These are phyloP conservation scores for Ctenochaetus hawaiiensis DNA, from an alignment of 2,797 vertebrate species.

Conservation along the genomic window DNA sequence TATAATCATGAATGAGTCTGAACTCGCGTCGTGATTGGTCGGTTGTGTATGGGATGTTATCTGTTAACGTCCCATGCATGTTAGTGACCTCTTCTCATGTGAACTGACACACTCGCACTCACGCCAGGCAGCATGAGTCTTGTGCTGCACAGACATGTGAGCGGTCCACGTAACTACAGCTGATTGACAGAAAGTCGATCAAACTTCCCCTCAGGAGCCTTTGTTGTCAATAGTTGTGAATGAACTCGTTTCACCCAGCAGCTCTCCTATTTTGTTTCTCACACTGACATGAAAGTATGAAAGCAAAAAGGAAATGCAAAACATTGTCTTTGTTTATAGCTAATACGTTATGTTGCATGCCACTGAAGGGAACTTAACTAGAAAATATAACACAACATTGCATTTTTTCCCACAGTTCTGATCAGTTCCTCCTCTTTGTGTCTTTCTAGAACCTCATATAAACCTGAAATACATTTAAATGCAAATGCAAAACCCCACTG, in stretches of 20 bases:
- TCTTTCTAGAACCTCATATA: not conserved
- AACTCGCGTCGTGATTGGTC: constrained; percentile 30
- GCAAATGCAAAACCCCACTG: too few relatives aligned
- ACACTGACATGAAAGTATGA: not conserved
- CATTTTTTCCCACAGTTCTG: not conserved
- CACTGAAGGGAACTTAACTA: not conserved
- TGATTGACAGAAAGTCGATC: constrained; percentile 76
- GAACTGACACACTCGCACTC: constrained; percentile 43
- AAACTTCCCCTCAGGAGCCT: constrained; percentile 64
- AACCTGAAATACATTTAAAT: not conserved
- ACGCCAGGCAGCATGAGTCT: constrained; percentile 35
- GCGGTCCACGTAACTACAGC: constrained; percentile 61
- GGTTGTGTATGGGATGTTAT: constrained; percentile 38
- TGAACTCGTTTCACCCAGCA: constrained; percentile 60
- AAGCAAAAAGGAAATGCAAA: not conserved
- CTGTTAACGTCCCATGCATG: constrained; percentile 23
- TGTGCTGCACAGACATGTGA: constrained; percentile 68
- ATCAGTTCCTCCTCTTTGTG: not conserved
- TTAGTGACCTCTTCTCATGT: constrained; percentile 53
- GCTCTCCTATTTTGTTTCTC: not conserved
- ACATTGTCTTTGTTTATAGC: not conserved
- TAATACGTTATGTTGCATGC: not conserved
- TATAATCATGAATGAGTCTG: not conserved
- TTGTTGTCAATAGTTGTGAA: constrained; percentile 74
- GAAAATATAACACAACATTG: too few relatives aligned